Evolutionary conservation across 2,888 invertebrate genomes (phyloP).

Genomic region (Pollenia angustigena): DNA sequence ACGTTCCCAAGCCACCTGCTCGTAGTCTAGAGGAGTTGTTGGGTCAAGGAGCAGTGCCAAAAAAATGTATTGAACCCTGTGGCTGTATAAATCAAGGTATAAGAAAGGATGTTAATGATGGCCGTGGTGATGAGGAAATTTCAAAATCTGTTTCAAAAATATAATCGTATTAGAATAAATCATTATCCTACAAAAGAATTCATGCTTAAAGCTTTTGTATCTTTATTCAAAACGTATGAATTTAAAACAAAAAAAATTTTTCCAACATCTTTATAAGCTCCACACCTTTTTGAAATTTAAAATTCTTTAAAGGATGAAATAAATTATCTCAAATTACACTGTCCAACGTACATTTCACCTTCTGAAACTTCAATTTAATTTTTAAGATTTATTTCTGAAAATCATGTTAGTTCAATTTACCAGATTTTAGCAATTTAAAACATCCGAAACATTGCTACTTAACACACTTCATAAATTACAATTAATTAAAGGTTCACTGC

Average conservation of each 20-base stretch:
- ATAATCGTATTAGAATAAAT: too few species aligned
- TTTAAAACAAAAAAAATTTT: too few species aligned
- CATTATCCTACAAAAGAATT: too few species aligned
- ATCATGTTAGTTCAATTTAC: not conserved
- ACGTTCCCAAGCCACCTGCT: slow-evolving; percentile 72
- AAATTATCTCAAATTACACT: not conserved
- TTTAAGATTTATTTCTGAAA: not conserved
- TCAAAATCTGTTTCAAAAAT: too few species aligned
- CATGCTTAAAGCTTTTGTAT: too few species aligned
- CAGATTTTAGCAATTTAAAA: not conserved
- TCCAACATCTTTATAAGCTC: too few species aligned
- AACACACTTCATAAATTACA: slow-evolving; percentile 55
- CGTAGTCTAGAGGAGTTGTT: slow-evolving; percentile 40
- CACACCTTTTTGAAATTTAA: not conserved
- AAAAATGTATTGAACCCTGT: slow-evolving; percentile 33
- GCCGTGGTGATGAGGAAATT: slow-evolving; percentile 46
- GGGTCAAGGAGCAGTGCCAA: slow-evolving; percentile 26
- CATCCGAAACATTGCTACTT: slow-evolving; percentile 1
- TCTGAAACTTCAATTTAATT: not conserved
- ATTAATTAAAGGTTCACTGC: slow-evolving; percentile 57
- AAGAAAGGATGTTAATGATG: not conserved
- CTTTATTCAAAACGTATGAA: too few species aligned
- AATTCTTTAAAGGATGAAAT: not conserved
- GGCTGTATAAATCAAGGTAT: slow-evolving; percentile 2
- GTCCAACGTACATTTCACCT: not conserved